Evolutionary conservation across 2,113 vertebrate genomes (phyloP).

Genomic region (Platichthys flesus): DNA sequence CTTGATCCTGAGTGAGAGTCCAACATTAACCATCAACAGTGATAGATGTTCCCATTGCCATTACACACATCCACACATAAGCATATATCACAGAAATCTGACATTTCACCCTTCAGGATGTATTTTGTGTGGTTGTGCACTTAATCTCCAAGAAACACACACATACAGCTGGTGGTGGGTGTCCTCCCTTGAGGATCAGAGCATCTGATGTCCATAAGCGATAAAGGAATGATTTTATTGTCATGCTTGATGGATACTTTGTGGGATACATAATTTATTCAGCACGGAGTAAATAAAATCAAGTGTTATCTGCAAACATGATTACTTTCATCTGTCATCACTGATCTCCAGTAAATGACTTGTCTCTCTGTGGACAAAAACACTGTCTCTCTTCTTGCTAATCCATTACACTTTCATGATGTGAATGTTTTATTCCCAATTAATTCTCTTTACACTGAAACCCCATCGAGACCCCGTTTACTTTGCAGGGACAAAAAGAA

Average conservation of each 20-base stretch:
- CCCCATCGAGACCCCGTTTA: neutral
- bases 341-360: neutral
- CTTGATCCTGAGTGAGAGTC: constrained; percentile 14
- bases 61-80: neutral
- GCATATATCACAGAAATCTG: neutral
- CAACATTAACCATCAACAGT: constrained; percentile 1
- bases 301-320: neutral
- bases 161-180: neutral
- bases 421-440: neutral
- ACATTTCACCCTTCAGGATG: neutral
- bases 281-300: neutral
- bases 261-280: neutral
- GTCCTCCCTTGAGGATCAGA: constrained; percentile 1
- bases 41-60: neutral
- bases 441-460: neutral
- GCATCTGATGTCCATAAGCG: neutral
- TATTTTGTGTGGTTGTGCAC: neutral
- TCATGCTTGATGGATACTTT: neutral
- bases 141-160: constrained; percentile 1
- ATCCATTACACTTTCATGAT: neutral
- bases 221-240: neutral
- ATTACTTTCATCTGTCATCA: neutral
- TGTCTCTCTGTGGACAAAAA: neutral
- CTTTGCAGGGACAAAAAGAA: neutral
- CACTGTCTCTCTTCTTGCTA: neutral